These are phyloP conservation scores for Drosophila sordidapex DNA, from an alignment of 2,888 invertebrate species.

Conservation along the genomic window DNA sequence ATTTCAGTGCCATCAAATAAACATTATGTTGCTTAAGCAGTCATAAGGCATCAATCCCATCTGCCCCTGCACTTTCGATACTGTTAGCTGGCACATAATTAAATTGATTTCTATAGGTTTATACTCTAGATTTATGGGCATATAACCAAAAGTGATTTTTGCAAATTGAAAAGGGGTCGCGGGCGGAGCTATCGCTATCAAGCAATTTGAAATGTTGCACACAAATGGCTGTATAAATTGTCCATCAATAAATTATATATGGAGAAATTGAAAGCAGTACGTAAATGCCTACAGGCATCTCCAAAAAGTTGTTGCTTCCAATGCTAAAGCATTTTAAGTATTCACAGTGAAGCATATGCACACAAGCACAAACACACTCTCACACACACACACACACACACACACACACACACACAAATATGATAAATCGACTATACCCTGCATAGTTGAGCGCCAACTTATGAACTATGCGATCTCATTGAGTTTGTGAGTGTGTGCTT, in stretches of 20 bases:
- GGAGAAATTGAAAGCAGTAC: slow-evolving; percentile 38
- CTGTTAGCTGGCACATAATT: slow-evolving; percentile 56
- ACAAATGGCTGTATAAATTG: slow-evolving; percentile 67
- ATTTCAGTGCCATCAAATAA: slow-evolving; percentile 70
- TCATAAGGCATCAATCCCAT: slow-evolving; percentile 25
- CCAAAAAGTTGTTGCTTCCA: slow-evolving; percentile 32
- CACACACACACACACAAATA: not conserved
- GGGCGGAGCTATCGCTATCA: slow-evolving; percentile 17
- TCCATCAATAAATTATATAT: slow-evolving; percentile 65
- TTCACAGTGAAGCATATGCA: slow-evolving; percentile 27
- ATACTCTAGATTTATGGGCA: slow-evolving; percentile 57
- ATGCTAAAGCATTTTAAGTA: slow-evolving; percentile 55
- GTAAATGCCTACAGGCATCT: slow-evolving; percentile 5
- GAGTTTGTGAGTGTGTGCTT: slow-evolving; percentile 17
- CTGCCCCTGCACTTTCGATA: not conserved
- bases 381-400: not conserved
- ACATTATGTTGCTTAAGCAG: slow-evolving; percentile 71
- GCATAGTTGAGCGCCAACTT: slow-evolving; percentile 45
- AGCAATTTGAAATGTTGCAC: slow-evolving; percentile 60
- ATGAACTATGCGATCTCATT: slow-evolving; percentile 53
- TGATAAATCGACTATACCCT: slow-evolving; percentile 17
- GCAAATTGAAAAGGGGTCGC: slow-evolving; percentile 63
- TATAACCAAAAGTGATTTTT: slow-evolving; percentile 52
- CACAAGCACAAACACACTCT: not conserved
- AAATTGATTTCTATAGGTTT: slow-evolving; percentile 65